Percentiles rank a stretch among this genome's conserved stretches.
Conservation (phyloP, 1,140 invertebrate genomes). For the Danaus melanippus region DNA sequence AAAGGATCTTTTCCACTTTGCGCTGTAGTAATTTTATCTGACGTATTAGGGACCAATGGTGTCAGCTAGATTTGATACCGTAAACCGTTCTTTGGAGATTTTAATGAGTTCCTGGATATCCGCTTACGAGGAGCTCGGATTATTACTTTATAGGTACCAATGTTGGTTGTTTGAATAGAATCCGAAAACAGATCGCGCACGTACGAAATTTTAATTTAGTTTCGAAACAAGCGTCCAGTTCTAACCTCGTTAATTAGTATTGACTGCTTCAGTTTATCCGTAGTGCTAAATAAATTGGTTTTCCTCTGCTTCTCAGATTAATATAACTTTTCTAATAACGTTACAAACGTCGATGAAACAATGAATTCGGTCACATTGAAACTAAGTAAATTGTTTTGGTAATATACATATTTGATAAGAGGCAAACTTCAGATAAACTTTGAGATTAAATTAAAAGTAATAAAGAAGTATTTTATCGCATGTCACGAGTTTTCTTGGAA, state of each 20-base stretch:
- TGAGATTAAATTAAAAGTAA: no score
- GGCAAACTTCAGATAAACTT: no score
- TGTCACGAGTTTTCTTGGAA: no score
- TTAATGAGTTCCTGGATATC: constrained; percentile 36
- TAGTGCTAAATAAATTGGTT: no score
- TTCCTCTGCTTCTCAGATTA: no score
- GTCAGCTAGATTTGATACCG: constrained; percentile 12
- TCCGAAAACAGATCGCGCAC: constrained; percentile 21
- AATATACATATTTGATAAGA: no score
- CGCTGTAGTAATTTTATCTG: constrained; percentile 13
- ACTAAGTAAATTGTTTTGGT: no score
- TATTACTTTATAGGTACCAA: constrained; percentile 31
- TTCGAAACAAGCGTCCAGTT: constrained; percentile 19
- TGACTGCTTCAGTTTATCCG: constrained; percentile 1
- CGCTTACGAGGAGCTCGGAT: constrained; percentile 25
- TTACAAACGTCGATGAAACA: no score
- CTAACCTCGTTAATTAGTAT: constrained; percentile 3
- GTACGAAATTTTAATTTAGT: constrained; percentile 31
- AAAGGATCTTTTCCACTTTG: constrained; percentile 8
- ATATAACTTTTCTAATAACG: no score
- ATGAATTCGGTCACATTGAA: no score
- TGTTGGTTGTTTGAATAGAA: constrained; percentile 28
- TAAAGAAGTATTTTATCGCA: no score
- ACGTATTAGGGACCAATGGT: constrained; percentile 15
- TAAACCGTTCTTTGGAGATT: constrained; percentile 29